Conservation (phyloP, 2,797 vertebrate species). For the Premnoplex brunnescens region DNA sequence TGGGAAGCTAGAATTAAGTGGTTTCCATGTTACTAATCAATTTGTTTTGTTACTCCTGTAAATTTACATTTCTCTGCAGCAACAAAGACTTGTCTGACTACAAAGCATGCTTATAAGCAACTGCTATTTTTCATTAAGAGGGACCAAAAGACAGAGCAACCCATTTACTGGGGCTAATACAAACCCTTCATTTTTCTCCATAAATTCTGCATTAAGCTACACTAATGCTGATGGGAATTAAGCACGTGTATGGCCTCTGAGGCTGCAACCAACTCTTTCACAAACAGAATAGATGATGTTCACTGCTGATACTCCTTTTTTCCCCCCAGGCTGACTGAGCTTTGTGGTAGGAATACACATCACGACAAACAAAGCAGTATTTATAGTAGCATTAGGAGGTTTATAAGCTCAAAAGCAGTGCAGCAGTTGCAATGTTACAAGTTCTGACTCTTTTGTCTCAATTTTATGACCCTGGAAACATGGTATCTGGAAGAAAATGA, state of each 20-base stretch:
- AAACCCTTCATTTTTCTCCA: not conserved
- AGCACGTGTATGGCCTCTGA: not conserved
- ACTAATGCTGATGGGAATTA: not conserved
- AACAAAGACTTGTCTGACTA: not conserved
- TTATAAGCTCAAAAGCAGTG: not conserved
- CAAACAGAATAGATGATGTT: not conserved
- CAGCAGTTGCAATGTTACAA: not conserved
- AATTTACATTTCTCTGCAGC: slow-evolving; percentile 34
- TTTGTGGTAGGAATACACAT: not conserved
- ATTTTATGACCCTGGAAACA: not conserved
- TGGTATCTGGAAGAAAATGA: not conserved
- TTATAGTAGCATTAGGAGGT: not conserved
- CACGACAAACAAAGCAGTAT: not conserved
- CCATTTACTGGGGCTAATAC: not conserved
- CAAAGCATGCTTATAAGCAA: slow-evolving; percentile 1
- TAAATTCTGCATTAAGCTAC: not conserved
- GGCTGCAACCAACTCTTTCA: not conserved
- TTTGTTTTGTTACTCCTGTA: slow-evolving; percentile 22
- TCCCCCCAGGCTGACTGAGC: not conserved
- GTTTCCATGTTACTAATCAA: slow-evolving; percentile 37
- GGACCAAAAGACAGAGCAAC: not conserved
- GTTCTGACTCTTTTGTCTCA: not conserved
- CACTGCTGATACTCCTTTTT: not conserved
- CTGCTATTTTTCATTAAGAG: slow-evolving; percentile 19
- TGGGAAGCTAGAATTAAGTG: slow-evolving; percentile 16